Conservation (phyloP, 2,797 vertebrate genomes). For the Jordanella pulchra region DNA sequence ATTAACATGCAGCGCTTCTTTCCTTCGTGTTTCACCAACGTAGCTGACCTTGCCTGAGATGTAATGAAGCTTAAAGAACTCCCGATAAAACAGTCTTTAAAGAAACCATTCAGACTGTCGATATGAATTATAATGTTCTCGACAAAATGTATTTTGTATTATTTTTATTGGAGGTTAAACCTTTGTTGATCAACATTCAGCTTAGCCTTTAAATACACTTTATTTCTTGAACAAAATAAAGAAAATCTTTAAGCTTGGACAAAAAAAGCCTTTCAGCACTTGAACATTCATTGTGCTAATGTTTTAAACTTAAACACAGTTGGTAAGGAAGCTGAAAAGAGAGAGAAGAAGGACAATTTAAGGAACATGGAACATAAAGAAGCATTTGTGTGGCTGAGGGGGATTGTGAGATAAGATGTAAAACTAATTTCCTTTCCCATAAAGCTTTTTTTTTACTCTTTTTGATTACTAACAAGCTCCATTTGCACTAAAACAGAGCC, state of each 20-base stretch:
- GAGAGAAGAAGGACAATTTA: not conserved
- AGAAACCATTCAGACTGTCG: not conserved
- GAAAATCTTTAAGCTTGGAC: not conserved
- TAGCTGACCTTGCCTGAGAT: slow-evolving; percentile 4
- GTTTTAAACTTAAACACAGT: slow-evolving; percentile 16
- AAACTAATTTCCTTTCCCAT: not conserved
- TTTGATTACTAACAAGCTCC: not conserved
- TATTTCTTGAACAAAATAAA: not conserved
- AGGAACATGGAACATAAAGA: slow-evolving; percentile 9
- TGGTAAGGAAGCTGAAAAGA: slow-evolving; percentile 6
- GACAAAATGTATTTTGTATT: not conserved
- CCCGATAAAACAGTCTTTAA: not conserved
- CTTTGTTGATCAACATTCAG: not conserved
- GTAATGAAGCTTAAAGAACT: not conserved
- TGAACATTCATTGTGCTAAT: slow-evolving; percentile 5
- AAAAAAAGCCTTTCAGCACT: not conserved
- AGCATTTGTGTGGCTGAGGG: slow-evolving; percentile 1
- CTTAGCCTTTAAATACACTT: not conserved
- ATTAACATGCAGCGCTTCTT: slow-evolving; percentile 24
- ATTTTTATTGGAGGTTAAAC: not conserved
- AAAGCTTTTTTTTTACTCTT: not conserved
- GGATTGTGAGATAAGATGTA: not conserved
- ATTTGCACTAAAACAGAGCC: slow-evolving; percentile 9
- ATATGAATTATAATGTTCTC: not conserved
- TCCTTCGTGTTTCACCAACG: slow-evolving; percentile 12